Base-by-base conservation (phyloP, 2,888 invertebrate species). In the Thereva nobilitata region DNA sequence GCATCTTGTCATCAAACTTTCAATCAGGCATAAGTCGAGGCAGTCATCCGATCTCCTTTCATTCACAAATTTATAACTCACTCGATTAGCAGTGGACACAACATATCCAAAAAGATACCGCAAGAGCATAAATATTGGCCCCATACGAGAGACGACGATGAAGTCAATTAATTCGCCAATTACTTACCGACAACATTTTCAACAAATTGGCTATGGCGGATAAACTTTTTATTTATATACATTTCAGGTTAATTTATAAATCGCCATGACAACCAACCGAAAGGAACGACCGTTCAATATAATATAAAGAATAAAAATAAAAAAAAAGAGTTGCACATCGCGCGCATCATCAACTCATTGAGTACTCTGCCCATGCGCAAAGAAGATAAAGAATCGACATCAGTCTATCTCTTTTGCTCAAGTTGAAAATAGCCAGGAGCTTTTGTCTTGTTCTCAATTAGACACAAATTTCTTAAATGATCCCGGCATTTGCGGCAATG, bases 161-260 rank as follows among this genome's bases (percentile, higher is more conserved):
- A 64, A 44, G 52, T 52, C 44, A 64, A 52, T 52, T 69, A 69
- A 69, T 69, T 69, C 65, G 65, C 69, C 69, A 67, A 69, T 69
- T 69, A 69, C 67, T 67, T 69, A 67, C 67, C 61, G 67, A 69
- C 69, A 67, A 67, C 65, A 65, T 64, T 65, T 64, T 69, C 67
- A 69, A 69, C 69, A 69, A 69, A 69, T 69, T 69, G 69, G 61
- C 55, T 59, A 59, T 64, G 66, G 66, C 67, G 67, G 45, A 64
- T 64, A 64, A 64, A 64, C 57, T 65, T 65, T 65, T 68, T 68
- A 68, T 68, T 68, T 68, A 68, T 68, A 65, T 68, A 68, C 59
- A 65, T 65, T 59, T 42, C 56, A 68, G 53, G 68, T 65, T 68
- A 64, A 68, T 68, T 68, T 68, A 68, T 68, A 68, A 68, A 65